Conservation (phyloP, 2,888 invertebrate species). For the Idaea straminata region DNA sequence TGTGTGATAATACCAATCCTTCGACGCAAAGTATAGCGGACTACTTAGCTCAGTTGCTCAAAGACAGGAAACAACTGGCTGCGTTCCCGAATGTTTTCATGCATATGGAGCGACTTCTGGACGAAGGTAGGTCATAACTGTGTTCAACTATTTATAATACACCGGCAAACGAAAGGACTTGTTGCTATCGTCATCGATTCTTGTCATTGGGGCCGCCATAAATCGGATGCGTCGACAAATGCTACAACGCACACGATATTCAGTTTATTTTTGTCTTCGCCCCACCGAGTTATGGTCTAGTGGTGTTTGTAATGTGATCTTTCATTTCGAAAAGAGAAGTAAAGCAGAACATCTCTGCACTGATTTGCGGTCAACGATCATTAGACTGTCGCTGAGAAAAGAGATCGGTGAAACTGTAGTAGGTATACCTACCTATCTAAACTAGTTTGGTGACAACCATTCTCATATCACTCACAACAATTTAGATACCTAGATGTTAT, state of each 20-base stretch:
- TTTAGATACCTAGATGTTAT: slow-evolving; percentile 59
- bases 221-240: slow-evolving; percentile 77
- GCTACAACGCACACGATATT: slow-evolving; percentile 76
- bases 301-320: slow-evolving; percentile 77
- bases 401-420: slow-evolving; percentile 67
- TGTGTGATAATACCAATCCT: slow-evolving; percentile 81
- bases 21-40: slow-evolving; percentile 98
- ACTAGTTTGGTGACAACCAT: slow-evolving; percentile 62
- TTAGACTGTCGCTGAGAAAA: slow-evolving; percentile 67
- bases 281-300: slow-evolving; percentile 78
- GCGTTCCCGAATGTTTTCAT: slow-evolving; percentile 99
- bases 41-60: slow-evolving; percentile 99
- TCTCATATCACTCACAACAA: slow-evolving; percentile 46
- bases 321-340: slow-evolving; percentile 70
- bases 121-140: slow-evolving; percentile 91
- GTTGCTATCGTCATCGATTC: slow-evolving; percentile 50
- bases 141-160: slow-evolving; percentile 53
- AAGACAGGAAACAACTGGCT: slow-evolving; percentile 99
- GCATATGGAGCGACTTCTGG: slow-evolving; percentile 98
- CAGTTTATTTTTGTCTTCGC: slow-evolving; percentile 80
- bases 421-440: slow-evolving; percentile 25
- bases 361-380: slow-evolving; percentile 72
- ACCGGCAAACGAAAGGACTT: slow-evolving; percentile 39
- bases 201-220: slow-evolving; percentile 69
- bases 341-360: slow-evolving; percentile 65